Conservation (phyloP, 2,113 vertebrate species). For the Indri indri region DNA sequence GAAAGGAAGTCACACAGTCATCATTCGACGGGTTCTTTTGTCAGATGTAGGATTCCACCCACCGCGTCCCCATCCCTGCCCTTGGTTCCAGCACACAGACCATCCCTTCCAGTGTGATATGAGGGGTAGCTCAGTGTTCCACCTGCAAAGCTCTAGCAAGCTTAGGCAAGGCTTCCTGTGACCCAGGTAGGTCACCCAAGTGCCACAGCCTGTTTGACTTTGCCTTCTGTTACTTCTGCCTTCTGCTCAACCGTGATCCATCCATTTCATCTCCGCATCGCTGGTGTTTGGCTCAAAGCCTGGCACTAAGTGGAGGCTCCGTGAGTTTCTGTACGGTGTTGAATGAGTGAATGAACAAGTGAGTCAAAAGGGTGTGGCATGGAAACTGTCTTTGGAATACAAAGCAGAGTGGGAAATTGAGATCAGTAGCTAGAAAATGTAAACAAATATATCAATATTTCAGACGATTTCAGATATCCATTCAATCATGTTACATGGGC, state of each 20-base stretch:
- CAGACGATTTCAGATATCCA: neutral
- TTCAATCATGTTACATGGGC: neutral
- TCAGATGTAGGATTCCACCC: neutral
- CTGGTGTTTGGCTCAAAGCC: neutral
- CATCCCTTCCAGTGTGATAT: neutral
- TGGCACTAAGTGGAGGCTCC: neutral
- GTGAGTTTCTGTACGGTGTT: neutral
- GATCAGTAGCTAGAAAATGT: neutral
- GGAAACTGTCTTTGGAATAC: neutral
- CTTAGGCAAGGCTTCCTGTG: neutral
- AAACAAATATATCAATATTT: neutral
- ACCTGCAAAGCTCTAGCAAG: neutral
- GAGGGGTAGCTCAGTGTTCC: neutral
- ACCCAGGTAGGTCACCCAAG: neutral
- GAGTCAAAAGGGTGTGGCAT: neutral
- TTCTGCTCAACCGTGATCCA: neutral
- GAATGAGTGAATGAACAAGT: neutral
- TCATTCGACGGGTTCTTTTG: neutral
- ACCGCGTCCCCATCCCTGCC: too few relatives aligned
- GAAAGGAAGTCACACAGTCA: neutral
- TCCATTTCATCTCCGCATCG: neutral
- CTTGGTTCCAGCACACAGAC: neutral
- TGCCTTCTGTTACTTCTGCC: neutral
- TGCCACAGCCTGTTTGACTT: neutral
- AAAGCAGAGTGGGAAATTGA: slow-evolving; percentile 32